These are phyloP conservation scores for Yasuhikotakia modesta DNA, from an alignment of 2,797 vertebrate genomes.

Conservation along the genomic window DNA sequence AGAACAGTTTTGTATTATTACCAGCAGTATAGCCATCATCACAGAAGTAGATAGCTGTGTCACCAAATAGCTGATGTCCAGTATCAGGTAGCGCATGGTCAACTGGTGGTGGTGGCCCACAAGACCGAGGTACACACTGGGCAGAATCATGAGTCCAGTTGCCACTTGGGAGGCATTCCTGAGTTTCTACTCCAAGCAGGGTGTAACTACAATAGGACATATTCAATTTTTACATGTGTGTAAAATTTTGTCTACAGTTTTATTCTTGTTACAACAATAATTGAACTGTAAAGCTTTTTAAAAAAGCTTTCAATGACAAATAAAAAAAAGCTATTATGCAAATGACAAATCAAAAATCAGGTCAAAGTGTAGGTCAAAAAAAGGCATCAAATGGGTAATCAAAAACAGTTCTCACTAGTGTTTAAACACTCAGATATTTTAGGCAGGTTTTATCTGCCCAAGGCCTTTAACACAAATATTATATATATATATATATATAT, in stretches of 20 bases:
- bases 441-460: background rate
- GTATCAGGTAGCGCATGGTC: conserved; percentile 90
- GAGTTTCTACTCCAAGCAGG: conserved; percentile 83
- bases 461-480: background rate
- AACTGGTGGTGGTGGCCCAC: conserved; percentile 89
- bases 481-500: conserved; percentile 14
- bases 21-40: conserved; percentile 88
- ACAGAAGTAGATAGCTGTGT: conserved; percentile 93
- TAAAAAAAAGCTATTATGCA: no score
- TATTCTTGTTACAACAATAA: no score
- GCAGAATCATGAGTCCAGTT: conserved; percentile 85
- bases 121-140: conserved; percentile 92
- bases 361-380: no score
- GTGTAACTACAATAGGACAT: conserved; percentile 80
- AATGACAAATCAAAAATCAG: no score
- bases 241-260: no score
- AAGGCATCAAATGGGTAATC: no score
- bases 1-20: conserved; percentile 89
- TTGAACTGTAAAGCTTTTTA: no score
- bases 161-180: conserved; percentile 85
- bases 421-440: background rate
- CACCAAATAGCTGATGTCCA: conserved; percentile 90
- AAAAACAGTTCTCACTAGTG: background rate
- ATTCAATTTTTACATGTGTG: background rate
- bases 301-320: no score